Evolutionary conservation across 2,888 invertebrate genomes (phyloP), one percentile per base, ranked within the genome.

Genomic region (Leptura quadrifasciata): DNA sequence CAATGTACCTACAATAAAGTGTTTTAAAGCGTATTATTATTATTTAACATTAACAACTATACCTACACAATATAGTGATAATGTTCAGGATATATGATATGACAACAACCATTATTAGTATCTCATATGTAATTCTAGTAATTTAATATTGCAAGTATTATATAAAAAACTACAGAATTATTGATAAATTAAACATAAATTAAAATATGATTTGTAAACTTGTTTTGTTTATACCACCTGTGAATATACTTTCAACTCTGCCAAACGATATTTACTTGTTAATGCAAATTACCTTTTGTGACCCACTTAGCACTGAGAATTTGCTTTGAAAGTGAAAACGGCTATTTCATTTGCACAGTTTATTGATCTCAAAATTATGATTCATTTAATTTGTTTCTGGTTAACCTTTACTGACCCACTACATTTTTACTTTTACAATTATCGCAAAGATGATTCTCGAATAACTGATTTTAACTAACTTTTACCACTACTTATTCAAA

Each of bases 271-370:
- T 83, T 82, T 82, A 80, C 80, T 81, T 79, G 78, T 81, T 79
- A 79, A 83, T 83, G 83, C 80, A 83, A 81, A 83, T 83, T 80
- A 79, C 75, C 72, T 76, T 77, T 78, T 75, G 79, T 81, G 82
- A 82, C 83, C 83, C 75, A 83, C 80, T 79, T 81, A 72, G 71
- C 73, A 64, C 31, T 76, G 65, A 71, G 71, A 75, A 72, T 79
- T 79, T 63, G 76, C 72, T 72, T 61, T 68, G 76, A 77, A 77
- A 77, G 76, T 77, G 76, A 74, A 74, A 74, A 74, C 54, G 63
- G 20, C 24, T 58, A 52, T 69, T 69, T 69, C 69, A 69, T 69
- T 69, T 69, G 54, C 69, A 47, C 69, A 58, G 69, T 69, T 69
- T 69, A 69, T 69, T 69, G 69, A 69, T 69, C 69, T 58, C 17